Conservation (phyloP, 2,888 invertebrate species). For the Panopea generosa region DNA sequence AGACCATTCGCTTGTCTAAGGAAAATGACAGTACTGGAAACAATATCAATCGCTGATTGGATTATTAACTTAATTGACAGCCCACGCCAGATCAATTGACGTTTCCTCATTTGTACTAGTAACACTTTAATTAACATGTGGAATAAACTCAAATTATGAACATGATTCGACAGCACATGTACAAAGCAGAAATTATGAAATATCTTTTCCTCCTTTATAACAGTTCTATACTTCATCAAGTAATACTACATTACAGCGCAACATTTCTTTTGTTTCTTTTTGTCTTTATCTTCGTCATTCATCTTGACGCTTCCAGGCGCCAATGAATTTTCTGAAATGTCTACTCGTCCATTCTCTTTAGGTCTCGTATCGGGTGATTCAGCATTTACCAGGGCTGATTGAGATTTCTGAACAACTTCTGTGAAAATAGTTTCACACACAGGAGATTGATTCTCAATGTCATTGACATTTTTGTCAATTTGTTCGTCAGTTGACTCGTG, state of each 20-base stretch:
- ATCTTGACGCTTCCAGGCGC: constrained; percentile 66
- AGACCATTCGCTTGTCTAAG: too few species aligned
- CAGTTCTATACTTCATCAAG: not conserved
- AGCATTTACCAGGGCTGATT: constrained; percentile 24
- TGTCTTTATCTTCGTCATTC: constrained; percentile 70
- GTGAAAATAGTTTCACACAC: constrained; percentile 24
- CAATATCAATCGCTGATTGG: too few species aligned
- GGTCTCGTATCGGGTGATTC: constrained; percentile 55
- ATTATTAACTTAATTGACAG: too few species aligned
- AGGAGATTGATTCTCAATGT: constrained; percentile 36
- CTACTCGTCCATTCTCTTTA: constrained; percentile 71
- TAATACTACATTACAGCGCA: constrained; percentile 72
- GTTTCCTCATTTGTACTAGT: too few species aligned
- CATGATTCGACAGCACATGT: constrained; percentile 12
- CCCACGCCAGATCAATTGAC: too few species aligned
- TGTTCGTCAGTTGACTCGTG: too few species aligned
- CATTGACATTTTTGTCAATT: too few species aligned
- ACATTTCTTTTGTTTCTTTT: constrained; percentile 78
- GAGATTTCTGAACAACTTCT: constrained; percentile 23
- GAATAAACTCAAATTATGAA: too few species aligned
- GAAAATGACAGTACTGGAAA: too few species aligned
- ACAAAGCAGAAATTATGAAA: constrained; percentile 14
- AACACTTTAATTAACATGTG: too few species aligned
- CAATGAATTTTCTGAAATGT: constrained; percentile 65
- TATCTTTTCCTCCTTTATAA: constrained; percentile 3